Percentiles rank a stretch among this genome's conserved stretches.
Evolutionary conservation across 2,113 vertebrate genomes (phyloP).

Genomic region (Todiramphus saurophagus): DNA sequence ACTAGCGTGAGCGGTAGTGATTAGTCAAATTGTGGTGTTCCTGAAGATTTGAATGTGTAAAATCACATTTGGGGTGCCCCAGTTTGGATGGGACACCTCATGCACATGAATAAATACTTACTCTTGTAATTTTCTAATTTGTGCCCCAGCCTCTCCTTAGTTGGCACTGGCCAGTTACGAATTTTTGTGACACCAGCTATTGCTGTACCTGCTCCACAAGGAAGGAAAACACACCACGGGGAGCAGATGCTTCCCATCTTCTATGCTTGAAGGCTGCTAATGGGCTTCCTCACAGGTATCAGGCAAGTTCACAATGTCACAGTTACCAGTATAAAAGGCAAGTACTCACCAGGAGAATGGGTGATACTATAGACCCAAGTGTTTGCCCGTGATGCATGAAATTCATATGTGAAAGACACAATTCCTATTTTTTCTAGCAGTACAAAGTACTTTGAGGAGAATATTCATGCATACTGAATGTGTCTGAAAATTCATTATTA

Average conservation of each 20-base stretch:
- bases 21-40: not conserved
- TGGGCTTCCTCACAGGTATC: not conserved
- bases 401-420: fast-evolving
- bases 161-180: not conserved
- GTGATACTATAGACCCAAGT: not conserved
- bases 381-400: not conserved
- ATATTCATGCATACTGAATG: not conserved
- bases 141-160: not conserved
- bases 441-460: not conserved
- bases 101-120: not conserved
- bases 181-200: not conserved
- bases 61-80: not conserved
- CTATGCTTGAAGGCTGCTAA: not conserved
- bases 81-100: not conserved
- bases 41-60: not conserved
- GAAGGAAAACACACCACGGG: not conserved
- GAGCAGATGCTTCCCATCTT: not conserved
- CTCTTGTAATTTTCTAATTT: not conserved
- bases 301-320: not conserved
- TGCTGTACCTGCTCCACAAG: not conserved
- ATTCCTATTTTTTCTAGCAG: not conserved
- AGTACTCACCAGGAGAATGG: not conserved
- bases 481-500: not conserved
- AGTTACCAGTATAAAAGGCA: not conserved
- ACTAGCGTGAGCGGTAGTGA: not conserved